Base-by-base conservation (phyloP, 2,888 invertebrate genomes). In the Limenitis arthemis region DNA sequence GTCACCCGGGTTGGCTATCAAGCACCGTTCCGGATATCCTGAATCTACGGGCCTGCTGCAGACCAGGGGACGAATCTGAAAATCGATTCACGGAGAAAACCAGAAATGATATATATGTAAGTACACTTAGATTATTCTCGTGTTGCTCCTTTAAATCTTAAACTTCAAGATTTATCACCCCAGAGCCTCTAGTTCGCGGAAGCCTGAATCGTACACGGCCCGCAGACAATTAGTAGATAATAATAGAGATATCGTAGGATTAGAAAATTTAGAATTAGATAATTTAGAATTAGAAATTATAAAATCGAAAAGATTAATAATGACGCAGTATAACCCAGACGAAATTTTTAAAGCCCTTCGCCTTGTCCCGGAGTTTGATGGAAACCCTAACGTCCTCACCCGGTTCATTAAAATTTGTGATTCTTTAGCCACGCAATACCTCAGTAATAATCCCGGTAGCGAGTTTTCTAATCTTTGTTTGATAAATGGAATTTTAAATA, bases 281-380 rank as follows among this genome's bases (percentile, higher is more conserved):
- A 46, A 28, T 37, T n/a, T n/a, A n/a, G n/a, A n/a, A n/a, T n/a
- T n/a, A n/a, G n/a, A n/a, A n/a, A n/a, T n/a, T n/a, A n/a, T n/a
- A n/a, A n/a, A n/a, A n/a, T n/a, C n/a, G n/a, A n/a, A n/a, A n/a
- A n/a, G n/a, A n/a, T n/a, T n/a, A n/a, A n/a, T n/a, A 37, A 37
- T 37, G 46, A 11, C 36, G 6, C 43, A 43, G 8, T 32, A 32
- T 32, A 43, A 43, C 33, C 43, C 43, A 0, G 43, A 43, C 20
- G 28, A 33, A 32, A 44, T 34, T 44, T 47, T 64, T 90, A 82
- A 32, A 91, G 70, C 59, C 1, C 39, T 20, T 39, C 39, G n/a
- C n/a, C n/a, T n/a, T n/a, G n/a, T n/a, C n/a, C n/a, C n/a, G n/a
- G n/a, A n/a, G n/a, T n/a, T n/a, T n/a, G n/a, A n/a, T n/a, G n/a